These are phyloP conservation scores for Gonatopus flavifemur DNA, from an alignment of 1,140 invertebrate genomes.

Conservation along the genomic window DNA sequence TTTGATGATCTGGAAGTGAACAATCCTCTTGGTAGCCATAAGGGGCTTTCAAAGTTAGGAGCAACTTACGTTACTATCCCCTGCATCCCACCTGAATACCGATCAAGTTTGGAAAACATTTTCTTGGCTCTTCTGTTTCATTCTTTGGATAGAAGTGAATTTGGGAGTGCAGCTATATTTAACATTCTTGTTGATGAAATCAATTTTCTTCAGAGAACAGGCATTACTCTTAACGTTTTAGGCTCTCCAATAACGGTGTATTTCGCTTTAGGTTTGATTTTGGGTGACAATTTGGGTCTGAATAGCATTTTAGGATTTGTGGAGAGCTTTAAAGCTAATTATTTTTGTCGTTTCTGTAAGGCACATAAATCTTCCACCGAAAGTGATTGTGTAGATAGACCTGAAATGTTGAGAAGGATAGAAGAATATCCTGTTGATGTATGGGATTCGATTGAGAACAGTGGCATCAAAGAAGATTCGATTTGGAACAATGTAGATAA, in stretches of 20 bases:
- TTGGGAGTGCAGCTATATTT: conserved; percentile 16
- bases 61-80: conserved; percentile 16
- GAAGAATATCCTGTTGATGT: too few species aligned
- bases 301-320: conserved; percentile 4
- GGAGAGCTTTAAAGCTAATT: conserved; percentile 2
- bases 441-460: too few species aligned
- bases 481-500: not conserved
- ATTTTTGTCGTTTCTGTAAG: conserved; percentile 8
- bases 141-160: conserved; percentile 18
- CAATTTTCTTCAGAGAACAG: conserved; percentile 6
- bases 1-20: conserved; percentile 2
- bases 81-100: conserved; percentile 17
- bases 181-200: conserved; percentile 12
- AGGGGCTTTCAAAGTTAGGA: conserved; percentile 19
- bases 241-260: not conserved
- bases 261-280: conserved; percentile 11
- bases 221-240: not conserved
- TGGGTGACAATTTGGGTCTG: conserved; percentile 17
- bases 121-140: conserved; percentile 24
- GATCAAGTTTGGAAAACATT: too few species aligned
- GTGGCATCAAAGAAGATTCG: not conserved
- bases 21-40: conserved; percentile 22
- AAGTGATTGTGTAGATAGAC: too few species aligned
- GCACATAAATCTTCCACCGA: too few species aligned
- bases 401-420: too few species aligned